phyloP scores from a whole-genome alignment of 2,797 vertebrate genomes.

The Distichodus sexfasciatus region DNA sequence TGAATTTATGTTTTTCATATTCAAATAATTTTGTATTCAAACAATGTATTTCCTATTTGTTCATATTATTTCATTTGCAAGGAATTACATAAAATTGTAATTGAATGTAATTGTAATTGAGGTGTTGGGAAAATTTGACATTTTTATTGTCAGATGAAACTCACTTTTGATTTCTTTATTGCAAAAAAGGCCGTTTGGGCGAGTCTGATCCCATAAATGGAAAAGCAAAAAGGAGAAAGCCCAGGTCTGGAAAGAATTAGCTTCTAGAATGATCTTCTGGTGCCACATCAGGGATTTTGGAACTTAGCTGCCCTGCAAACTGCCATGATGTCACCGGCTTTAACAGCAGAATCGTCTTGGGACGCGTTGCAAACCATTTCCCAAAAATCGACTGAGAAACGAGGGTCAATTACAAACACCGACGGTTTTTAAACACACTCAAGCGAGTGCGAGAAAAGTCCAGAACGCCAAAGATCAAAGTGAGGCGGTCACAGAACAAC shows the following conservation, averaged over 20 bases:
- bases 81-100: too few species aligned
- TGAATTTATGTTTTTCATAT: too few species aligned
- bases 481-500: slow-evolving; percentile 49
- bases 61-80: too few species aligned
- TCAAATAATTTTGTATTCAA: too few species aligned
- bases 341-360: slow-evolving; percentile 6
- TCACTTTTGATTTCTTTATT: too few species aligned
- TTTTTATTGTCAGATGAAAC: too few species aligned
- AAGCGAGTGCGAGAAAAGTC: slow-evolving; percentile 68
- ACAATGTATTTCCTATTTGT: too few species aligned
- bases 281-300: not conserved
- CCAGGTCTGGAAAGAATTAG: slow-evolving; percentile 4
- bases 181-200: too few species aligned
- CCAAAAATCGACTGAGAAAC: slow-evolving; percentile 37
- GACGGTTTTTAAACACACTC: slow-evolving; percentile 72
- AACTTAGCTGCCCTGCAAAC: not conserved
- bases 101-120: too few species aligned
- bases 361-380: slow-evolving; percentile 9
- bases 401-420: slow-evolving; percentile 68
- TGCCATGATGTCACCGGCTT: slow-evolving; percentile 23
- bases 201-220: too few species aligned
- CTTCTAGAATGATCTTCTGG: not conserved
- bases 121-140: too few species aligned
- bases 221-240: too few species aligned
- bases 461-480: slow-evolving; percentile 66